These are phyloP conservation scores for Sinocyclocheilus maitianheensis DNA, from an alignment of 2,113 vertebrate genomes.

Conservation along the genomic window DNA sequence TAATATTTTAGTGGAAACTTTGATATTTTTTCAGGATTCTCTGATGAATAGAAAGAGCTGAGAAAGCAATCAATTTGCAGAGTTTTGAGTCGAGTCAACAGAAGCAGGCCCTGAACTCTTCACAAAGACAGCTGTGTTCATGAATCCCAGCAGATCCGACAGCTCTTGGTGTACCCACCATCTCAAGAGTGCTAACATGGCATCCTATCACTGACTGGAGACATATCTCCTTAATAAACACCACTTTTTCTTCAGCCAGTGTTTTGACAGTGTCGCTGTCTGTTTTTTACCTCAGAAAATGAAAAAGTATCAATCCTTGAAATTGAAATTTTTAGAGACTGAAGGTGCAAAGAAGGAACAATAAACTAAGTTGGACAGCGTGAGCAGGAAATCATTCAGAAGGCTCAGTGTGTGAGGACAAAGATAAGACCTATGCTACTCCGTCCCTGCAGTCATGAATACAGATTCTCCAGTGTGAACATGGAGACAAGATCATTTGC, in stretches of 20 bases:
- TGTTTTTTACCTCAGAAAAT: conserved; percentile 13
- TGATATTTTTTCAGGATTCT: neutral
- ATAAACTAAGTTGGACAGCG: conserved; percentile 31
- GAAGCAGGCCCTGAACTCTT: neutral
- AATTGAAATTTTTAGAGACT: conserved; percentile 40
- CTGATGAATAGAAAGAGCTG: neutral
- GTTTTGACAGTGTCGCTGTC: conserved; percentile 21
- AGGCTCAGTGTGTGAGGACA: conserved; percentile 19
- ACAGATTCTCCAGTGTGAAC: conserved; percentile 22
- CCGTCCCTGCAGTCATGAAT: neutral
- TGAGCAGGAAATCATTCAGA: conserved; percentile 30
- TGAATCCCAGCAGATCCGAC: conserved; percentile 9
- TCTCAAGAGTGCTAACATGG: conserved; percentile 1
- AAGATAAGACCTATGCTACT: conserved; percentile 7
- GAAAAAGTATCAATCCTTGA: conserved; percentile 42
- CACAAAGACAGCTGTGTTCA: neutral
- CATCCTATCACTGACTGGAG: conserved; percentile 23
- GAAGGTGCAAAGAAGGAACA: conserved; percentile 21
- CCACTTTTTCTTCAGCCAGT: conserved; percentile 18
- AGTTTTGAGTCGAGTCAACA: neutral
- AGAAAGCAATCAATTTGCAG: conserved; percentile 1
- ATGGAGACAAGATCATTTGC: neutral
- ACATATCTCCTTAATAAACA: conserved; percentile 37
- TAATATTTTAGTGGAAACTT: neutral
- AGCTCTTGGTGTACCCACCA: neutral